Base-by-base conservation (phyloP, 2,797 vertebrate species). In the Oreonectes daqikongensis region DNA sequence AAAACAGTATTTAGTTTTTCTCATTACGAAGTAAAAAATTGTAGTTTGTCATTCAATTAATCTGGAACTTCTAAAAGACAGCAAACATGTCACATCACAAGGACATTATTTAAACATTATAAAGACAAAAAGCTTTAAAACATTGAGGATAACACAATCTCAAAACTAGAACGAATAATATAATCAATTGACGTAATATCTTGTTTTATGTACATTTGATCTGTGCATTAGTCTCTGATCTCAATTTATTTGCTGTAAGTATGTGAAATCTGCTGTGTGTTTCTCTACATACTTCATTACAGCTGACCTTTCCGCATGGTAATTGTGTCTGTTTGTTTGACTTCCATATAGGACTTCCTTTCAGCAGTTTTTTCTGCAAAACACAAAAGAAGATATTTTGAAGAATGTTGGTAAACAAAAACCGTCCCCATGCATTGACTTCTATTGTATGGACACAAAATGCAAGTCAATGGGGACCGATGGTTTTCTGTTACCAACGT, bases 1-100 rank as follows among this genome's bases (percentile, higher is more conserved):
- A 86, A 84, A 69, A 78, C 38, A 82, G 82, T 84, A 82, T 84
- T 86, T 81, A 82, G 69, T 68, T 81, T 77, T 83, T 52, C 50
- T 46, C 26, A 26, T 52, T 53, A 77, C 38, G 24, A 79, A 42
- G 32, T 30, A 69, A 66, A 32, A 4, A 38, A 63, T 10, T 6
- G 3, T 26, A 28, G 26, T 61, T 30, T 69, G 32, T 52, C 9
- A 12, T 24, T 40, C 2, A 59, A 18, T 61, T 73, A 53, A 48
- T 40, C 66, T 22, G n/a, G 12, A 42, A 32, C 24, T 30, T 35
- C 32, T 55, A 38, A 76, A 64, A 48, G 46, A 53, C 8, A 42
- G 17, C 44, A 77, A 26, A 46, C 60, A 52, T 38, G 55, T 61
- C 6, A 67, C 30, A 28, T 28, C 38, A 12, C 53, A 42, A 40